These are phyloP conservation scores for Proterorhinus semilunaris DNA, from an alignment of 2,113 vertebrate genomes.

Conservation along the genomic window DNA sequence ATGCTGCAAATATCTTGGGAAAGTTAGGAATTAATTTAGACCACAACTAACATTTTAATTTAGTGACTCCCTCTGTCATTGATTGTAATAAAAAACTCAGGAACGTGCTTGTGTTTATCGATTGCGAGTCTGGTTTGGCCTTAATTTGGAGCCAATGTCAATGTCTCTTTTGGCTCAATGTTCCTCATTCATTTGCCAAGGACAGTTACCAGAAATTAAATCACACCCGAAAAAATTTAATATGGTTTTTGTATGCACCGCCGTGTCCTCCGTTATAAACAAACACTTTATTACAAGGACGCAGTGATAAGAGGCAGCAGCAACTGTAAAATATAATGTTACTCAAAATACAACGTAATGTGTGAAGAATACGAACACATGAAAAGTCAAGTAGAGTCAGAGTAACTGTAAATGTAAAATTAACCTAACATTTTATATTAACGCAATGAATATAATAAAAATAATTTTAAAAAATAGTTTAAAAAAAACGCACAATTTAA, in stretches of 20 bases:
- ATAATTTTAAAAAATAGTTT: too few relatives aligned
- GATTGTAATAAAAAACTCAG: too few relatives aligned
- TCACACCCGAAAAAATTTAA: background rate
- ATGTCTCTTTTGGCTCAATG: constrained; percentile 1
- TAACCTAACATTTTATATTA: too few relatives aligned
- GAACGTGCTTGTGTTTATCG: background rate
- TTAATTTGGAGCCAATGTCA: constrained; percentile 24
- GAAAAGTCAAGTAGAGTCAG: too few relatives aligned
- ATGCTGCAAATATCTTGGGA: too few relatives aligned
- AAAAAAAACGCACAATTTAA: too few relatives aligned
- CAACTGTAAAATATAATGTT: background rate
- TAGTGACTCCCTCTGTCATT: too few relatives aligned
- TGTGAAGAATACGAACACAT: too few relatives aligned
- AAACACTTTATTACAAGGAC: constrained; percentile 24
- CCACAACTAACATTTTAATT: too few relatives aligned
- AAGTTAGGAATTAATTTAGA: too few relatives aligned
- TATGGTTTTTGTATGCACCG: constrained; percentile 14
- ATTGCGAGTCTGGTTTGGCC: constrained; percentile 5
- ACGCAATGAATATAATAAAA: too few relatives aligned
- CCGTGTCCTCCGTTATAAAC: constrained; percentile 16
- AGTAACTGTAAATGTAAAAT: too few relatives aligned
- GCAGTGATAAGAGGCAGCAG: constrained; percentile 18
- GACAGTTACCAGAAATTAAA: constrained; percentile 10
- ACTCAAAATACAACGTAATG: background rate
- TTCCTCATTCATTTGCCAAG: constrained; percentile 25